Percentiles rank a stretch among this genome's conserved stretches.
phyloP scores from a whole-genome alignment of 2,797 vertebrate genomes.

The Sebastes minor region DNA sequence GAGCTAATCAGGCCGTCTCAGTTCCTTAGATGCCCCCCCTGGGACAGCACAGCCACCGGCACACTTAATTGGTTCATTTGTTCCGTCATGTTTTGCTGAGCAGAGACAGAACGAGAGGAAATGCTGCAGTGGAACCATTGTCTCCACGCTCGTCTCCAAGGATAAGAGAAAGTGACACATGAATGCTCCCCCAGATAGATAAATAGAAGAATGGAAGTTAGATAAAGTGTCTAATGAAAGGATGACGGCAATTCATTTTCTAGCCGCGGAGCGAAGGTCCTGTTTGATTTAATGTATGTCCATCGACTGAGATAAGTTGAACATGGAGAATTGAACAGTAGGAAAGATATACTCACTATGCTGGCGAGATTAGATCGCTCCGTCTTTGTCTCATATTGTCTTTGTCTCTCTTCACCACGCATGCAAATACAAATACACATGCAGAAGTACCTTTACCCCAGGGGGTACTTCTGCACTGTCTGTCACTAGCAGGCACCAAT shows the following conservation, averaged over 20 bases:
- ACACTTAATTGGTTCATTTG: slow-evolving; percentile 87
- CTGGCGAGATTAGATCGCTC: slow-evolving; percentile 1
- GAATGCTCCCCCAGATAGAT: slow-evolving; percentile 77
- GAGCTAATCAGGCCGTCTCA: slow-evolving; percentile 80
- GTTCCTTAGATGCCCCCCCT: slow-evolving; percentile 70
- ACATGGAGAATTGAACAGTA: slow-evolving; percentile 19
- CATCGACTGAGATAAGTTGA: slow-evolving; percentile 25
- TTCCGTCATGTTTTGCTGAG: slow-evolving; percentile 85
- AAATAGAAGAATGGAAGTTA: slow-evolving; percentile 76
- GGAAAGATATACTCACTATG: slow-evolving; percentile 10
- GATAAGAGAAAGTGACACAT: slow-evolving; percentile 80
- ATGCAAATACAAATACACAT: slow-evolving; percentile 12
- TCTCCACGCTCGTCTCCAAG: slow-evolving; percentile 75
- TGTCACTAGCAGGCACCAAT: not conserved
- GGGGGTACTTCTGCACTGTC: not conserved
- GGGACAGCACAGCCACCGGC: slow-evolving; percentile 74
- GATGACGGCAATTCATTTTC: slow-evolving; percentile 65
- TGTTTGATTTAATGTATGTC: slow-evolving; percentile 58
- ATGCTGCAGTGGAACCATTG: slow-evolving; percentile 78
- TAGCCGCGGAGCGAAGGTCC: slow-evolving; percentile 22
- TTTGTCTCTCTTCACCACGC: not conserved
- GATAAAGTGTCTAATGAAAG: slow-evolving; percentile 76
- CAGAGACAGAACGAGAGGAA: slow-evolving; percentile 77
- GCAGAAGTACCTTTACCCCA: not conserved
- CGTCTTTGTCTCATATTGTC: slow-evolving; percentile 5